These are phyloP conservation scores for Sebastiscus tertius DNA, from an alignment of 2,797 vertebrate genomes.

Conservation along the genomic window DNA sequence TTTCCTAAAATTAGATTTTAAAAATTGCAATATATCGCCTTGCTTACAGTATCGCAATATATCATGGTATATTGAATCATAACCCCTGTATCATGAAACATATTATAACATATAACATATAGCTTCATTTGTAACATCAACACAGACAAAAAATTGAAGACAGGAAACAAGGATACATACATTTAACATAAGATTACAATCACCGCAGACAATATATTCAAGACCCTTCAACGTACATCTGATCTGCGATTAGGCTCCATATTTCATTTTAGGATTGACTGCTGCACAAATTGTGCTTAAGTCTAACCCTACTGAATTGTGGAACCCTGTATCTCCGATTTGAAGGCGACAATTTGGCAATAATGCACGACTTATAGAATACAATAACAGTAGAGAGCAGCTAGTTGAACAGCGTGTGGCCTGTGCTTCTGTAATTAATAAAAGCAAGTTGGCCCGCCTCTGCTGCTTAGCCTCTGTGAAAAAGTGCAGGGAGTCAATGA, in stretches of 20 bases:
- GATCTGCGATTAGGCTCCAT: not conserved
- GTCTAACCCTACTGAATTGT: not conserved
- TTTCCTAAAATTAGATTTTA: too few species aligned
- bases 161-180: not conserved
- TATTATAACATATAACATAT: too few species aligned
- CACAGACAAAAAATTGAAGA: not conserved
- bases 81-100: too few species aligned
- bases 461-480: slow-evolving; percentile 6
- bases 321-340: not conserved
- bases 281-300: not conserved
- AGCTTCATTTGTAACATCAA: not conserved
- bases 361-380: not conserved
- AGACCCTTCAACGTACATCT: not conserved
- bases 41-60: too few species aligned
- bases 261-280: not conserved
- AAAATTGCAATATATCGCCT: too few species aligned
- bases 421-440: slow-evolving; percentile 13
- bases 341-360: not conserved
- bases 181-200: not conserved
- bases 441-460: not conserved
- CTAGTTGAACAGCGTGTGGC: not conserved
- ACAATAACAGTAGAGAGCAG: not conserved
- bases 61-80: too few species aligned
- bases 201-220: not conserved
- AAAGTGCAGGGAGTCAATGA: slow-evolving; percentile 24